Base-by-base conservation (phyloP, 2,113 vertebrate genomes). In the Tinamus guttatus region DNA sequence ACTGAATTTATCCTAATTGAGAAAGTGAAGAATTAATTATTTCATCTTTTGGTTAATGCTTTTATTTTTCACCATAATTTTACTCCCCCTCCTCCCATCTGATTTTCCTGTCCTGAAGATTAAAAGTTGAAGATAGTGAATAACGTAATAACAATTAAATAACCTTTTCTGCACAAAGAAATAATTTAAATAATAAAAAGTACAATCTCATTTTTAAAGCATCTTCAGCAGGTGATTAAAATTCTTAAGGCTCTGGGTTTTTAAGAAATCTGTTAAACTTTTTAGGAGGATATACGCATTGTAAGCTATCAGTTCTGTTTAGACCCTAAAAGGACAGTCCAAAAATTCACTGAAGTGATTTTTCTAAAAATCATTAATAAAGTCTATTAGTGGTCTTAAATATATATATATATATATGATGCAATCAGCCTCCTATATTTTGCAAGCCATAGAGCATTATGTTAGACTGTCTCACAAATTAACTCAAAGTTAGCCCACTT, bases 11-110 rank as follows among this genome's bases (percentile, higher is more conserved):
- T 62, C 36, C 22, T 95, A 90, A 93, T 63, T 49, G 24, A 58
- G 59, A 74, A 81, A 82, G 16, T 82, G 91, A 85, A 43, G 43
- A 88, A 88, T 82, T 90, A 87, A 87, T 87, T 38, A 12, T 80
- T 96, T 65, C 32, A 90, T 67, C 38, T 79, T 58, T 38, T 47
- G 27, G 49, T 81, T 84, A 78, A 67, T 54, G 64, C 19, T 90
- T 86, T 81, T 52, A 13, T 49, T 79, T 91, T 82, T 43, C 32
- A 38, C 24, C 75, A 4, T 34, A 64, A 34, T 28, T 45, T 64
- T 36, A 64, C 84, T 85, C 86, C 51, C 22, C 22, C 18, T 84
- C 14, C 12, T 47, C 18, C 32, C 21, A 32, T 60, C 71, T 54
- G 67, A 81, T 85, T 90, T 70, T 77, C 2, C 19, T 45, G 13